phyloP scores from a whole-genome alignment of 2,888 invertebrate genomes.

The Drosophila longiperda region DNA sequence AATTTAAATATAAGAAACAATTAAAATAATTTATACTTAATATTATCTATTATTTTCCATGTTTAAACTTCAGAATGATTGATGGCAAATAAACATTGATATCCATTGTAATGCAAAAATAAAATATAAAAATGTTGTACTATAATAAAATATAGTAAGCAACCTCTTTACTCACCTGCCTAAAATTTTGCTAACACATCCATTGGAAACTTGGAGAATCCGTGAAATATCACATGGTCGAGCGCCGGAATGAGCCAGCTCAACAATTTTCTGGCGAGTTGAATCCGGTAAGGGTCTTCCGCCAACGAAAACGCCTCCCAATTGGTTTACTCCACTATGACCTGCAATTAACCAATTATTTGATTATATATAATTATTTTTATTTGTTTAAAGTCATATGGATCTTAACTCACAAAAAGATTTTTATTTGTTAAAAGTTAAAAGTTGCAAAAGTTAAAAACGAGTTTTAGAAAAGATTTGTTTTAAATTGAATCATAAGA shows the following conservation, averaged over 20 bases:
- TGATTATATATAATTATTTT: not conserved
- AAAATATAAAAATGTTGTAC: not conserved
- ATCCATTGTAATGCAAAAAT: too few relatives aligned
- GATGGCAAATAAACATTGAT: not conserved
- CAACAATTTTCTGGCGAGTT: constrained; percentile 99
- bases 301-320: constrained; percentile 99
- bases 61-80: not conserved
- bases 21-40: not conserved
- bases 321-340: constrained; percentile 99
- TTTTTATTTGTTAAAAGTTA: not conserved
- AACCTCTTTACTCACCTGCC: constrained; percentile 90
- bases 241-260: constrained; percentile 98
- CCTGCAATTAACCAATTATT: constrained; percentile 85
- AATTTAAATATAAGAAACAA: too few relatives aligned
- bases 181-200: constrained; percentile 99
- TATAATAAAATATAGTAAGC: not conserved
- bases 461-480: not conserved
- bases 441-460: not conserved
- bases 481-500: not conserved
- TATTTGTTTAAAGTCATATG: not conserved
- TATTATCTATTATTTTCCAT: not conserved
- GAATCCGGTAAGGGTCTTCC: constrained; percentile 98
- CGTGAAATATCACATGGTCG: constrained; percentile 99
- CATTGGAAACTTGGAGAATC: constrained; percentile 99
- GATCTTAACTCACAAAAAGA: not conserved